Evolutionary conservation across 2,888 invertebrate genomes (phyloP), one percentile per base, ranked within the genome.

Genomic region (Cephus runcator): DNA sequence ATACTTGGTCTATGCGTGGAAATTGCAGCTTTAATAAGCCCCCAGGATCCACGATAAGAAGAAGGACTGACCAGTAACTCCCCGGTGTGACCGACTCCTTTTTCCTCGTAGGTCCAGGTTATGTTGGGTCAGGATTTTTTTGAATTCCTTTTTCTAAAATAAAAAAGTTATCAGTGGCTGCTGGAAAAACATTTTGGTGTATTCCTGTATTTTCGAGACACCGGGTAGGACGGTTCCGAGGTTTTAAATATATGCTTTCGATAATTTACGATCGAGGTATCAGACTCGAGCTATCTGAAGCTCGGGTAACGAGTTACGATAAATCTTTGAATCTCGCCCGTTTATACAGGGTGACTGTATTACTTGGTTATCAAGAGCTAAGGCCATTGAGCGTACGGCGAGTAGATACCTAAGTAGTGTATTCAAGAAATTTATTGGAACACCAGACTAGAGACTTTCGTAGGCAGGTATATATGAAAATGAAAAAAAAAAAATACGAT

Each of bases 241-340:
- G 75, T 77, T 77, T 79, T 77, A 79, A 80, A 77, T 76, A 75
- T 71, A 73, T 76, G 77, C 77, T 79, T 79, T 77, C 73, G 76
- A 81, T 83, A 81, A 80, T 79, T 80, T 79, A 77, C 78, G 79
- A 76, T 76, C 80, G 76, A 75, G 73, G 79, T 81, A 80, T 79
- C 76, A 76, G 80, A 81, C 82, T 78, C 79, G 78, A 82, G 83
- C 77, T 79, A 83, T 81, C 81, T 79, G 75, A 78, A 75, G 76
- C 78, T 79, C 35, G 77, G 81, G 83, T 85, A 85, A 83, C 83
- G 81, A 84, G 83, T 81, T 84, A 81, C 81, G 84, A 86, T 86
- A 85, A 86, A 81, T 81, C 83, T 82, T 80, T 80, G 78, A 83
- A 83, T 85, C 83, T 83, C 82, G 31, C 31, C 33, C 12, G 71